Base-by-base conservation (phyloP, 2,113 vertebrate genomes). In the Todiramphus chloris region DNA sequence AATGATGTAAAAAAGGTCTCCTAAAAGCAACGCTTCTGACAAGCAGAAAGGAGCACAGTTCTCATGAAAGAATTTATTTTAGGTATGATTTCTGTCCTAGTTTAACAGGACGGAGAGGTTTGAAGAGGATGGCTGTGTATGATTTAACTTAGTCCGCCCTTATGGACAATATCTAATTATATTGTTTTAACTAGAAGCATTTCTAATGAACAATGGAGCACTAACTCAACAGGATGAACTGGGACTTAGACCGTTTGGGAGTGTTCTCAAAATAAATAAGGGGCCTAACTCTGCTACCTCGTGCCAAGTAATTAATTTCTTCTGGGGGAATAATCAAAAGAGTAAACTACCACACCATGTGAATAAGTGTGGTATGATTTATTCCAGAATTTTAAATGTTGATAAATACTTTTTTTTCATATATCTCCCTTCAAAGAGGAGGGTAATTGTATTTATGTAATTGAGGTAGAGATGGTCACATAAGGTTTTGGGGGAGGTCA, bases 311-410 rank as follows among this genome's bases (percentile, higher is more conserved):
- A 74, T 48, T 56, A 15, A 50, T 78, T 88, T 80, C 28, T 77
- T 79, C 28, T 37, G 10, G 35, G 35, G 44, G 33, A 82, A 53
- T 63, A 73, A 85, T 69, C 13, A 66, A 69, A 90, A 10, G 1
- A 50, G 20, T 41, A 43, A 67, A 23, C 56, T 44, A 30, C 18
- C 4, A 0, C 24, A 27, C 9, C 1, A 0, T 67, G 6, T 51
- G 16, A 79, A 17, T 30, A 41, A 43, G 20, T 31, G 23, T 20
- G 30, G 3, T 60, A 7, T 25, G 28, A 50, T 82, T 82, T 76
- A 25, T 68, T 69, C 43, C 46, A 58, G 53, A 66, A 68, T 89
- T 89, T 81, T 56, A 39, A 78, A 51, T 25, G 56, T 53, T 60
- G 20, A n/a, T 51, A n/a, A 33, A 10, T 59, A 37, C 37, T 20